A percentile compares a stretch with the other conserved stretches of the same genome.
Conservation (phyloP, 1,140 invertebrate genomes). For the Neotoxoptera formosana region DNA sequence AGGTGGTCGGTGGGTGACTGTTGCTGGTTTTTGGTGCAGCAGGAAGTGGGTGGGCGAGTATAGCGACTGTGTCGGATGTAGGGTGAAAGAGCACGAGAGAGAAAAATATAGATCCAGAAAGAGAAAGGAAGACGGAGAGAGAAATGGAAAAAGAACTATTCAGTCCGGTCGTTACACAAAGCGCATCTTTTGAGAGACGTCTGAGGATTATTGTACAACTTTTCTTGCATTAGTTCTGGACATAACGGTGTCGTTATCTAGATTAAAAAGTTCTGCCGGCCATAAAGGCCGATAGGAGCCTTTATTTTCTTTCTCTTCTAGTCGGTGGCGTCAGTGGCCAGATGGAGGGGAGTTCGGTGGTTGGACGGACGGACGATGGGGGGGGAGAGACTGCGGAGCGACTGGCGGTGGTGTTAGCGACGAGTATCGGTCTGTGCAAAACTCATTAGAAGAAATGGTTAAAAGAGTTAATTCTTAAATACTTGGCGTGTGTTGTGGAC, state of each 20-base stretch:
- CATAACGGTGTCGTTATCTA: conserved; percentile 55
- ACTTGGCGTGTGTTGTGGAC: background rate
- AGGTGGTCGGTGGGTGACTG: background rate
- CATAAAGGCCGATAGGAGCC: conserved; percentile 32
- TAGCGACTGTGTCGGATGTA: background rate
- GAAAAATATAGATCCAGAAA: background rate
- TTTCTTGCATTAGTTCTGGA: conserved; percentile 49
- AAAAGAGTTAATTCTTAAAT: conserved; percentile 30
- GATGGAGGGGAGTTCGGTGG: too few relatives aligned
- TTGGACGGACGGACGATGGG: background rate
- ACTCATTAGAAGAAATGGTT: conserved; percentile 49
- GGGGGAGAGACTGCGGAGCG: background rate
- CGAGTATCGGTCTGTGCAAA: background rate
- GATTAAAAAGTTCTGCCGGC: conserved; percentile 55
- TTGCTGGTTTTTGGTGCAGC: background rate
- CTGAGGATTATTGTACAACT: conserved; percentile 54
- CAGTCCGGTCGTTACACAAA: conserved; percentile 49
- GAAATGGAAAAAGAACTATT: conserved; percentile 4
- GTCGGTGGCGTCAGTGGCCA: background rate
- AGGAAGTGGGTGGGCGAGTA: background rate
- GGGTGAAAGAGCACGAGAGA: background rate
- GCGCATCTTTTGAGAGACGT: conserved; percentile 54
- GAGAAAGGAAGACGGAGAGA: background rate
- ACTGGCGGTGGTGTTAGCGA: background rate
- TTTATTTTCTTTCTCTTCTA: conserved; percentile 18